Evolutionary conservation across 2,797 vertebrate genomes (phyloP).

Genomic region (Phalloptychus januarius): DNA sequence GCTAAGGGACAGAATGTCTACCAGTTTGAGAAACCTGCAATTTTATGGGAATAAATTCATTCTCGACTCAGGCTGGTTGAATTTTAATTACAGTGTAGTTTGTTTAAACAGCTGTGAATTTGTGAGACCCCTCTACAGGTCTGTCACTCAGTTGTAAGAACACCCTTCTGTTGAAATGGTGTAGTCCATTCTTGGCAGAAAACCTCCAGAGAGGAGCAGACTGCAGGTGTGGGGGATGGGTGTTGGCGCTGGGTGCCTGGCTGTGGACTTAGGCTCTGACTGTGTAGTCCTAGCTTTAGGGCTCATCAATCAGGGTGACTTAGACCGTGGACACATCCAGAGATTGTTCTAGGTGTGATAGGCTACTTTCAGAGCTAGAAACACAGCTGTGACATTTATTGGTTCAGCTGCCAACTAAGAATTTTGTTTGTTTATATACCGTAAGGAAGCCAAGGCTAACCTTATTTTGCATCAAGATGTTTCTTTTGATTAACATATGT

Average conservation of each 20-base stretch:
- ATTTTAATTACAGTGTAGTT: conserved; percentile 1
- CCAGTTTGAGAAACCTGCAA: conserved; percentile 11
- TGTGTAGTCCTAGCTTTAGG: conserved; percentile 65
- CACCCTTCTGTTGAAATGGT: conserved; percentile 73
- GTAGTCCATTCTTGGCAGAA: conserved; percentile 74
- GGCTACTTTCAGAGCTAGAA: conserved; percentile 10
- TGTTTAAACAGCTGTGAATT: conserved; percentile 12
- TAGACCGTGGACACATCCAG: conserved; percentile 8
- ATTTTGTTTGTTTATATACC: not conserved
- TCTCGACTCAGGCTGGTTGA: conserved; percentile 3
- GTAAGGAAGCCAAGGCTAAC: not conserved
- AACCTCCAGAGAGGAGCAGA: conserved; percentile 70
- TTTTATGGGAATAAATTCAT: not conserved
- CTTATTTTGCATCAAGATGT: not conserved
- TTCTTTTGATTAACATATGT: conserved; percentile 4
- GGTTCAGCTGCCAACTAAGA: conserved; percentile 6
- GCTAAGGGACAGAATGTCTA: conserved; percentile 1
- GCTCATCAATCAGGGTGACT: conserved; percentile 23
- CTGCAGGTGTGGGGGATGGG: conserved; percentile 77
- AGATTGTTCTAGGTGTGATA: not conserved
- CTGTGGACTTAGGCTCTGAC: conserved; percentile 53
- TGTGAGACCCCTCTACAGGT: conserved; percentile 36
- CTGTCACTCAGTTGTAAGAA: conserved; percentile 29
- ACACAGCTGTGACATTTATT: conserved; percentile 5
- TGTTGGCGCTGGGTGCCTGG: conserved; percentile 49